phyloP scores from a whole-genome alignment of 2,113 vertebrate genomes.

The Rhinopomastus cyanomelas region DNA sequence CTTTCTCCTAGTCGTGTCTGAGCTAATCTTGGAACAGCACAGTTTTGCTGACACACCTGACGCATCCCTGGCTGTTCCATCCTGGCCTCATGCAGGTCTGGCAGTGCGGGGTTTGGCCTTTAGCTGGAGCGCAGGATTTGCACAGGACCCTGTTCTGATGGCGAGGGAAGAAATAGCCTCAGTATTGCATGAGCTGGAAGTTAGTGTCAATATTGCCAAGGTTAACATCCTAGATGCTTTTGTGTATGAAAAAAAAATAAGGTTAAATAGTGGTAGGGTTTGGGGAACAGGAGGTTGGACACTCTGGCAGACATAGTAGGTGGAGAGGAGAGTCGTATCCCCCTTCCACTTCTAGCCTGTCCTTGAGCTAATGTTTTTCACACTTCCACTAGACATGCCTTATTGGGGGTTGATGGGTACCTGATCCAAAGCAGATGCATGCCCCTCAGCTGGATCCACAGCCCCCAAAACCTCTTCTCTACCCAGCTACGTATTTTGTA shows the following conservation, averaged over 20 bases:
- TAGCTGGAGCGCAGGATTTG: not conserved
- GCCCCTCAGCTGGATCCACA: not conserved
- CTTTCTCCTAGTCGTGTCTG: not conserved
- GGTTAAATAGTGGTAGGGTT: too few relatives aligned
- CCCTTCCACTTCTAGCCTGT: not conserved
- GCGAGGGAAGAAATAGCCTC: not conserved
- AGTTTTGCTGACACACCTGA: not conserved
- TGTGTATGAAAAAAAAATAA: not conserved
- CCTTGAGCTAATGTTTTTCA: not conserved
- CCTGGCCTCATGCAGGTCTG: not conserved
- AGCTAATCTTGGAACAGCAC: not conserved
- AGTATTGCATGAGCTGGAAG: not conserved
- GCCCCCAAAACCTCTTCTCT: not conserved
- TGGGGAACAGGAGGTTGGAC: not conserved
- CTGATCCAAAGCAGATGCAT: fast-evolving
- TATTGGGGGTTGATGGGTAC: fast-evolving
- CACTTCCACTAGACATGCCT: not conserved
- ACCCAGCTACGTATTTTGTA: not conserved
- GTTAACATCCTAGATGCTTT: not conserved
- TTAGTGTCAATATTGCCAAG: not conserved
- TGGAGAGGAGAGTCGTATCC: not conserved
- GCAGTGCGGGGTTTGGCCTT: not conserved
- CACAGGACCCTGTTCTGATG: not conserved
- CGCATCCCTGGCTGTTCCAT: not conserved
- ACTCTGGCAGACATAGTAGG: not conserved